phyloP scores from a whole-genome alignment of 2,797 vertebrate species.

The Diplodus puntazzo region DNA sequence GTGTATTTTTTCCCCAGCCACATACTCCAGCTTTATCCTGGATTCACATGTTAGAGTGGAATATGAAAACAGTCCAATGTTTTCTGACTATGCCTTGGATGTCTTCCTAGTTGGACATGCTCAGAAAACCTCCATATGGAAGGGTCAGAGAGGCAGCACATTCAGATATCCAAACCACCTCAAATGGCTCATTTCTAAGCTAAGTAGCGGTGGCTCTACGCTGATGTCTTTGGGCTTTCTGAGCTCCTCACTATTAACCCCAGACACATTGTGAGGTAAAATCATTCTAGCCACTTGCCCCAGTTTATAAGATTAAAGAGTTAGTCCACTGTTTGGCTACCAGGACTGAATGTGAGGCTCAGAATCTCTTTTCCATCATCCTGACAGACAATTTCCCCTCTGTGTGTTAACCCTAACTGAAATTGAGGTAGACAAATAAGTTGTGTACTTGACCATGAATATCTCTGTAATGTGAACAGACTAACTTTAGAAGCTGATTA shows the following conservation, averaged over 20 bases:
- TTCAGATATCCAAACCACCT: too few relatives aligned
- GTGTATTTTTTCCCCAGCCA: background rate
- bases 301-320: background rate
- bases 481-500: background rate
- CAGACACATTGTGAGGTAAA: background rate
- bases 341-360: background rate
- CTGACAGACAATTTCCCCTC: background rate
- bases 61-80: background rate
- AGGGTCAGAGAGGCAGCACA: background rate
- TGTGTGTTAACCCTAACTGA: background rate
- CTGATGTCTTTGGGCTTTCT: background rate
- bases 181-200: background rate
- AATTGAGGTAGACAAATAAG: background rate
- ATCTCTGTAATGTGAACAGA: background rate
- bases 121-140: background rate
- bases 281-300: background rate
- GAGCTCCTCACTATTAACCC: background rate
- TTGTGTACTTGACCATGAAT: background rate
- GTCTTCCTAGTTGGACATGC: background rate
- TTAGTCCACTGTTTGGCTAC: background rate
- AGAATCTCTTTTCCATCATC: background rate
- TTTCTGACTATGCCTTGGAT: background rate
- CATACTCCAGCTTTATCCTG: background rate
- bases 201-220: background rate
- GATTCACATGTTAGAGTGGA: background rate